Conservation (phyloP, 2,888 invertebrate species). For the Diarsia brunnea region DNA sequence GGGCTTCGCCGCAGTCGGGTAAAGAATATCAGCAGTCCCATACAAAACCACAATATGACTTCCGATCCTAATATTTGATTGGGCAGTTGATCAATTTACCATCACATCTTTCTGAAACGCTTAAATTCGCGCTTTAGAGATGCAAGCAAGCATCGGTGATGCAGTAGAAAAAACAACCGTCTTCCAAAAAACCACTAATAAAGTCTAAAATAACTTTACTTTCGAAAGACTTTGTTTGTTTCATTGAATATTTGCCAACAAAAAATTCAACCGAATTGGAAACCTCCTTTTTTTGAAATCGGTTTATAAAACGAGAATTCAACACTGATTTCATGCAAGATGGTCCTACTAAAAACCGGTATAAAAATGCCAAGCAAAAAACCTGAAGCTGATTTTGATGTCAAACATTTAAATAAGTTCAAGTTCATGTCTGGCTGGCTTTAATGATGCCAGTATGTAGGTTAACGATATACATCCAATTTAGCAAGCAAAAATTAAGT, state of each 20-base stretch:
- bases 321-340: neutral
- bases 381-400: neutral
- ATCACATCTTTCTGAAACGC: neutral
- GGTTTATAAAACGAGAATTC: neutral
- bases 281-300: too few relatives aligned
- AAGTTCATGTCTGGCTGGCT: conserved; percentile 1
- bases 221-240: too few relatives aligned
- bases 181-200: too few relatives aligned
- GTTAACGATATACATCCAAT: conserved; percentile 6
- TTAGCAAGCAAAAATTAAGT: neutral
- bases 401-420: conserved; percentile 34
- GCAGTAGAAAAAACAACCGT: neutral
- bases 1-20: too few relatives aligned
- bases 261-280: too few relatives aligned
- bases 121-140: too few relatives aligned
- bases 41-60: neutral
- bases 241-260: too few relatives aligned
- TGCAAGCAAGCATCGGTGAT: neutral
- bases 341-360: conserved; percentile 16
- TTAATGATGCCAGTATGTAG: conserved; percentile 3
- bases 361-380: conserved; percentile 15
- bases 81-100: neutral
- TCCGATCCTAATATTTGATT: neutral
- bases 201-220: too few relatives aligned
- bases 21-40: neutral